Conservation (phyloP, 2,888 invertebrate genomes). For the Pristionchus arcanus region DNA sequence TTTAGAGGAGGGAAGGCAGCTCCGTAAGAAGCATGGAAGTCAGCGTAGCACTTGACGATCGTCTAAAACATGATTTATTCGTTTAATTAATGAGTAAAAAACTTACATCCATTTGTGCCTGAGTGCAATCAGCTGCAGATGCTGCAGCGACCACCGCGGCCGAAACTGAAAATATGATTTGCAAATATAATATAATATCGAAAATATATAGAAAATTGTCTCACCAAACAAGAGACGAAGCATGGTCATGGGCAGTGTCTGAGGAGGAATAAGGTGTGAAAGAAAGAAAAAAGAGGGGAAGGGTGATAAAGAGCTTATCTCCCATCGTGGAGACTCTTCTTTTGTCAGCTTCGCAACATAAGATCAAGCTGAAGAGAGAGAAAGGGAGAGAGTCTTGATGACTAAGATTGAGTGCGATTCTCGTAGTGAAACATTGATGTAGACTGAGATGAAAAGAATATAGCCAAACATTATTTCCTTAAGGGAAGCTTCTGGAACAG, state of each 20-base stretch:
- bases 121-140: conserved; percentile 1
- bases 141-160: not conserved
- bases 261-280: not conserved
- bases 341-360: not conserved
- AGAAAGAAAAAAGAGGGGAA: not conserved
- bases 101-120: conserved; percentile 34
- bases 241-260: not conserved
- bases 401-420: not conserved
- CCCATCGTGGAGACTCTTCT: not conserved
- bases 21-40: not conserved
- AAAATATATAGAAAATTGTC: not conserved
- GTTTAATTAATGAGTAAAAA: not conserved
- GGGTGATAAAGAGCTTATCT: not conserved
- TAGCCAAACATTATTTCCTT: too few relatives aligned
- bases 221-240: conserved; percentile 36
- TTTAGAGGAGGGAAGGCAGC: not conserved
- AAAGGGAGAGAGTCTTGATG: not conserved
- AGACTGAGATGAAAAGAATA: not conserved
- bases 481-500: not conserved
- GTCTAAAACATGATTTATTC: not conserved
- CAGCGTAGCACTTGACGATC: conserved; percentile 23
- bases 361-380: conserved; percentile 4
- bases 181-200: not conserved
- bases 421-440: not conserved
- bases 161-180: not conserved